Evolutionary conservation across 2,888 invertebrate genomes (phyloP).

Genomic region (Tachina grossa): DNA sequence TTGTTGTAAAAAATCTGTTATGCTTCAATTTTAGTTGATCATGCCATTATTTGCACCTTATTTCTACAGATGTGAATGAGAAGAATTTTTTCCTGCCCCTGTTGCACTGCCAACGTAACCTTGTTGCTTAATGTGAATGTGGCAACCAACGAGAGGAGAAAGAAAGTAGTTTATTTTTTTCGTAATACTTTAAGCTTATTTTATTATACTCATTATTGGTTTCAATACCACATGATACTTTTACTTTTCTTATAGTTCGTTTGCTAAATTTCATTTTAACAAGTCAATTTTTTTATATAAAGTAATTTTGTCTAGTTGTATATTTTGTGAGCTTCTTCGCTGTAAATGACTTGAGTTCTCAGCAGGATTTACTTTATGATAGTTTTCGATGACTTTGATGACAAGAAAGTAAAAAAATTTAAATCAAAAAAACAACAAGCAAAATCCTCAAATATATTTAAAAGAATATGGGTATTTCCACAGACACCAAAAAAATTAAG

Average conservation of each 20-base stretch:
- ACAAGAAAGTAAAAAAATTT: background rate
- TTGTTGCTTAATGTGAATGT: conserved; percentile 31
- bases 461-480: background rate
- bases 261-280: conserved; percentile 64
- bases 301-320: conserved; percentile 14
- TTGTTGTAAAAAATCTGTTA: conserved; percentile 69
- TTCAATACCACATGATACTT: conserved; percentile 66
- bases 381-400: conserved; percentile 55
- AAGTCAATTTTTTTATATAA: conserved; percentile 57
- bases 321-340: background rate
- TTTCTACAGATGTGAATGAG: conserved; percentile 27
- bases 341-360: conserved; percentile 37
- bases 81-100: background rate
- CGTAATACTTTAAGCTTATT: conserved; percentile 82
- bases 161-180: conserved; percentile 37
- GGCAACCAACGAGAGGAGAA: background rate
- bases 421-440: background rate
- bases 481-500: no score
- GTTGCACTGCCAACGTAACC: conserved; percentile 27
- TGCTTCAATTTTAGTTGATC: conserved; percentile 69
- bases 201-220: conserved; percentile 81
- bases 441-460: no score
- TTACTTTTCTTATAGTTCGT: conserved; percentile 62
- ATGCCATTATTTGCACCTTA: conserved; percentile 70
- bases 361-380: conserved; percentile 60